Evolutionary conservation across 1,140 invertebrate genomes (phyloP).

Genomic region (Pseudobourletiella spinata): DNA sequence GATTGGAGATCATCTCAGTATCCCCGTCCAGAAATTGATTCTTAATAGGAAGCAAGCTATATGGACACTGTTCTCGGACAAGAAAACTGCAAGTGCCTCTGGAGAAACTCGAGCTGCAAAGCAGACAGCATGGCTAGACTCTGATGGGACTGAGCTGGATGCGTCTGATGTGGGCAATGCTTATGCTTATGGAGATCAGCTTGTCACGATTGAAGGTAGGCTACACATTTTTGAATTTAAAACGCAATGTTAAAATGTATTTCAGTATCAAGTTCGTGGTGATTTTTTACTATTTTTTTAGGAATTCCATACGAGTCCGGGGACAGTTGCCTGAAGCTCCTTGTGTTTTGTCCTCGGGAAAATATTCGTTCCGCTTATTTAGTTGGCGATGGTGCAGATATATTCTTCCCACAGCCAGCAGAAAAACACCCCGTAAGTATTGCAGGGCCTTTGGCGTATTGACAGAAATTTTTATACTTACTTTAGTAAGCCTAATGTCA

Average conservation of each 20-base stretch:
- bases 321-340: slow-evolving; percentile 27
- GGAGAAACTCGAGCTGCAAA: not conserved
- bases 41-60: slow-evolving; percentile 3
- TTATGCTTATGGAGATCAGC: slow-evolving; percentile 22
- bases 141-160: slow-evolving; percentile 20
- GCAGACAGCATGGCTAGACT: slow-evolving; percentile 11
- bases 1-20: slow-evolving; percentile 17
- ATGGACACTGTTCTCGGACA: not conserved
- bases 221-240: not conserved
- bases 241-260: not conserved
- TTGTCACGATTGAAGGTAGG: slow-evolving; percentile 25
- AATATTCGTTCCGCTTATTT: slow-evolving; percentile 18
- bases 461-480: too few relatives aligned
- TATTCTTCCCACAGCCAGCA: slow-evolving; percentile 27
- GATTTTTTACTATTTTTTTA: not conserved
- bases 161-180: slow-evolving; percentile 13
- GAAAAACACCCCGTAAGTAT: too few relatives aligned
- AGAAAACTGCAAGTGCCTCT: not conserved
- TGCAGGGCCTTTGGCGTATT: too few relatives aligned
- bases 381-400: slow-evolving; percentile 17
- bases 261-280: too few relatives aligned
- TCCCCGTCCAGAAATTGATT: slow-evolving; percentile 8
- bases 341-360: slow-evolving; percentile 26
- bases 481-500: too few relatives aligned
- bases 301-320: slow-evolving; percentile 15